These are phyloP conservation scores for Limnephilus auricula DNA, from an alignment of 2,888 invertebrate genomes.

Conservation along the genomic window DNA sequence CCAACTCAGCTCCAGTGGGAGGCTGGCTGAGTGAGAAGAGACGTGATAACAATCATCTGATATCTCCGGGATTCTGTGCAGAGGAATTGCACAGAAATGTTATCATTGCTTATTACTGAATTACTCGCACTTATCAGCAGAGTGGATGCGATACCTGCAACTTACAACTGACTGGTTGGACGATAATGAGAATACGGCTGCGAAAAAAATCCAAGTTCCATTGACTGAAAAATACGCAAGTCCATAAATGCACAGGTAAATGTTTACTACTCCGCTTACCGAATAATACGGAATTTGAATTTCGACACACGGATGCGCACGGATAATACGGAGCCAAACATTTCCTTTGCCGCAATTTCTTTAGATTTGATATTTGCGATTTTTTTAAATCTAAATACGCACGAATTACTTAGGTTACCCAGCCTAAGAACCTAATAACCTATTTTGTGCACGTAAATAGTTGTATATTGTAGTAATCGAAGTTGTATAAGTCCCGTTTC, in stretches of 20 bases:
- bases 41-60: constrained; percentile 37
- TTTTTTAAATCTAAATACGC: no score
- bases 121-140: neutral
- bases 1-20: constrained; percentile 19
- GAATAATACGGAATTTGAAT: no score
- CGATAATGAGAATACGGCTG: neutral
- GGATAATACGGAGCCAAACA: no score
- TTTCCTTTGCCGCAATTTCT: no score
- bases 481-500: no score
- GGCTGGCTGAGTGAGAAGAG: constrained; percentile 3
- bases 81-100: neutral
- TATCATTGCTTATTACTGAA: neutral
- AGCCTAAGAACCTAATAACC: no score
- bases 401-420: no score
- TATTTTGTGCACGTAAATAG: no score
- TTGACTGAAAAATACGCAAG: neutral
- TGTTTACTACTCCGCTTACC: no score
- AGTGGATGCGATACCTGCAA: neutral
- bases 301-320: no score
- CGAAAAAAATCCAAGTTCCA: neutral
- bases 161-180: neutral
- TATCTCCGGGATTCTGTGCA: neutral
- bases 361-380: no score
- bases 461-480: no score
- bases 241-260: neutral